phyloP scores from a whole-genome alignment of 2,797 vertebrate species.

The Ataeniobius toweri region DNA sequence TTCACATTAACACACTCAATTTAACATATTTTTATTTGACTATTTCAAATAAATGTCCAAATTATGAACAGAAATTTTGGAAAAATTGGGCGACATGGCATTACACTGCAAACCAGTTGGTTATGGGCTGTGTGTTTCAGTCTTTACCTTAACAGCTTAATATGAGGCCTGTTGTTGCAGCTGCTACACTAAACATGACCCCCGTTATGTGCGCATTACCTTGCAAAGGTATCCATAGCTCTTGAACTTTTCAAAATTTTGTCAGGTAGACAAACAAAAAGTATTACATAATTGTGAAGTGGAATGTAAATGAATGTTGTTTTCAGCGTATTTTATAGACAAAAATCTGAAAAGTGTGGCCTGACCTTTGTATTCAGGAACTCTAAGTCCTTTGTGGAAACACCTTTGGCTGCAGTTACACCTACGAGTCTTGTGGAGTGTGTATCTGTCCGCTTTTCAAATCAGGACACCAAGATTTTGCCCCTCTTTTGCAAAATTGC shows the following conservation, averaged over 20 bases:
- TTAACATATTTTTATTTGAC: neutral
- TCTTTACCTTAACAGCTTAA: neutral
- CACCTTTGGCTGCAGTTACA: neutral
- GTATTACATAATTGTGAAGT: neutral
- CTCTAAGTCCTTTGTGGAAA: neutral
- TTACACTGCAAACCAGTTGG: neutral
- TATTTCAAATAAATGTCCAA: neutral
- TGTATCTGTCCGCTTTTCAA: neutral
- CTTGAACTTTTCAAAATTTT: neutral
- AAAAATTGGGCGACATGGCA: neutral
- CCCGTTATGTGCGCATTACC: no score
- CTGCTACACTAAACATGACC: conserved; percentile 4
- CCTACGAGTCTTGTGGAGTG: neutral
- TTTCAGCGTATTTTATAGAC: neutral
- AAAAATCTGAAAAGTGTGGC: neutral
- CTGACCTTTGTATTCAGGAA: neutral
- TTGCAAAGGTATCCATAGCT: neutral
- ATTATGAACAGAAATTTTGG: neutral
- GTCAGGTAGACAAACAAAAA: neutral
- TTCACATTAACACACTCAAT: no score
- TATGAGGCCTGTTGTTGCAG: neutral
- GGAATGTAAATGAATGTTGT: neutral
- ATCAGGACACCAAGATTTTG: neutral
- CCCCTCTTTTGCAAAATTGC: neutral
- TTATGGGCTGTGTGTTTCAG: neutral